Percentiles rank a stretch among this genome's conserved stretches.
Evolutionary conservation across 30 jellyfish, hydroid and myxozoan genomes (phyloP).

Genomic region (Hydra vulgaris): DNA sequence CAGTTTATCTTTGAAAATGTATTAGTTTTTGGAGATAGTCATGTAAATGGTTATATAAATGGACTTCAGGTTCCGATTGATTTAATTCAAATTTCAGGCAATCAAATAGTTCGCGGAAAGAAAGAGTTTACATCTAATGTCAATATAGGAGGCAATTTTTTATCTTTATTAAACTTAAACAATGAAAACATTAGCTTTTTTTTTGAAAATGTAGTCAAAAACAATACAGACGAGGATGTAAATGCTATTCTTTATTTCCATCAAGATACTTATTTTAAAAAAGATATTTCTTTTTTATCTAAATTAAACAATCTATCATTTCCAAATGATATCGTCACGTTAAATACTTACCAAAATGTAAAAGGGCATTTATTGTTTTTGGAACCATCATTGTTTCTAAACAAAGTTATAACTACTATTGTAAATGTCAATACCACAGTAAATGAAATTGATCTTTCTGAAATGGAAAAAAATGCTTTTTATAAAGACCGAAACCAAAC

Average conservation of each 20-base stretch:
- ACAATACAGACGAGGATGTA: constrained; percentile 31
- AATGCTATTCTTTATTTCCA: constrained; percentile 25
- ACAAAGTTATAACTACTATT: constrained; percentile 21
- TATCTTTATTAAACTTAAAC: constrained; percentile 21
- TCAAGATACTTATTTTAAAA: background rate
- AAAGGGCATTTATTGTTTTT: constrained; percentile 34
- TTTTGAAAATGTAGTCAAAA: constrained; percentile 38
- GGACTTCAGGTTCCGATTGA: constrained; percentile 54
- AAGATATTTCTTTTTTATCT: constrained; percentile 24
- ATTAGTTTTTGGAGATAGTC: constrained; percentile 15
- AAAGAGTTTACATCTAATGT: constrained; percentile 38
- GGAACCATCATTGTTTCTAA: constrained; percentile 31
- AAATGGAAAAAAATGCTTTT: constrained; percentile 43
- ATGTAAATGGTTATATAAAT: constrained; percentile 25
- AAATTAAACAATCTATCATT: constrained; percentile 33
- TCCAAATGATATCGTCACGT: constrained; percentile 60
- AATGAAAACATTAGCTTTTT: constrained; percentile 45
- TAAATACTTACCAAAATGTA: constrained; percentile 46
- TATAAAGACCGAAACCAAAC: constrained; percentile 39
- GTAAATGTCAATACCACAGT: constrained; percentile 42
- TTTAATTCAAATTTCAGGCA: constrained; percentile 42
- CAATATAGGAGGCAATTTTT: constrained; percentile 17
- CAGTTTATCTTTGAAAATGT: constrained; percentile 33
- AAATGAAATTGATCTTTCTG: constrained; percentile 61
- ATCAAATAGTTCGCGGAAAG: constrained; percentile 46